A percentile compares a stretch with the other conserved stretches of the same genome.
Evolutionary conservation across 1,140 invertebrate genomes (phyloP).

Genomic region (Acromyrmex charruanus): DNA sequence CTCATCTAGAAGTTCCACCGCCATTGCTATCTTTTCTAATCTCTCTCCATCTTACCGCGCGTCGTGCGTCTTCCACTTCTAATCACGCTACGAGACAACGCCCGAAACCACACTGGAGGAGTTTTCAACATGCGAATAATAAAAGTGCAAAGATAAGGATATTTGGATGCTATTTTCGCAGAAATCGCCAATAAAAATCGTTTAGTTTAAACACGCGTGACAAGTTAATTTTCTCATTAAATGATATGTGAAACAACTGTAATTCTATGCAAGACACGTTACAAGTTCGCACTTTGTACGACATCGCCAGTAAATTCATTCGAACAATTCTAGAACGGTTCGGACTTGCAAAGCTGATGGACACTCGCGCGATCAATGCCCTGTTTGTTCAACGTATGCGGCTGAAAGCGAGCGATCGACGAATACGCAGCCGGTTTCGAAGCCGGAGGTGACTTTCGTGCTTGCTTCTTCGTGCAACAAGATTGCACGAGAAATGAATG

Average conservation of each 20-base stretch:
- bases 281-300: neutral
- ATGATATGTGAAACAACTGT: too few species aligned
- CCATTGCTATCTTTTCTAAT: slow-evolving; percentile 44
- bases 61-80: slow-evolving; percentile 56
- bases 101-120: slow-evolving; percentile 22
- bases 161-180: neutral
- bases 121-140: neutral
- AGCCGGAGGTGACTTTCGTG: slow-evolving; percentile 65
- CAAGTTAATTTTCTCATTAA: neutral
- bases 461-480: slow-evolving; percentile 70
- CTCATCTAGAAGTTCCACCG: slow-evolving; percentile 75
- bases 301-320: neutral
- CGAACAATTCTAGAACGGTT: slow-evolving; percentile 39
- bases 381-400: slow-evolving; percentile 68
- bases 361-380: slow-evolving; percentile 60
- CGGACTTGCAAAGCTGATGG: slow-evolving; percentile 39
- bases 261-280: neutral
- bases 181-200: neutral
- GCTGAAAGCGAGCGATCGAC: slow-evolving; percentile 61
- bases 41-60: slow-evolving; percentile 47
- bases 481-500: slow-evolving; percentile 76
- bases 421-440: slow-evolving; percentile 65
- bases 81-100: slow-evolving; percentile 53
- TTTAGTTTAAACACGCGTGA: neutral
- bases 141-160: neutral